Evolutionary conservation across 2,113 vertebrate species (phyloP).

Genomic region (Hassar affinis): DNA sequence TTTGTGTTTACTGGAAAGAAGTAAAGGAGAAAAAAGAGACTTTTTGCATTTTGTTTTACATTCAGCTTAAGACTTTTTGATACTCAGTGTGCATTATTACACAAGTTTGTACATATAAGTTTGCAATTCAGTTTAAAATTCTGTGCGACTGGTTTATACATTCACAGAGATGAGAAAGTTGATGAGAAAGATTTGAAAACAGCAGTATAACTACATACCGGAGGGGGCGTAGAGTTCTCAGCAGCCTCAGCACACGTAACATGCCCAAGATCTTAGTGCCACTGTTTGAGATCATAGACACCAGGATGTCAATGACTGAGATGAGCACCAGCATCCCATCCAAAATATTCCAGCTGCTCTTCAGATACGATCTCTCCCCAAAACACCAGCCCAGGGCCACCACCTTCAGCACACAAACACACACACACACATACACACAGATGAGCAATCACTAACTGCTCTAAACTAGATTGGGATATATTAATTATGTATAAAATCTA

Average conservation of each 20-base stretch:
- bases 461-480: neutral
- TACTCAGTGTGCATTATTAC: neutral
- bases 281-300: conserved; percentile 90
- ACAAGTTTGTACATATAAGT: neutral
- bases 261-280: conserved; percentile 96
- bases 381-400: conserved; percentile 91
- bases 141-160: neutral
- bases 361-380: conserved; percentile 88
- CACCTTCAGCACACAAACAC: conserved; percentile 71
- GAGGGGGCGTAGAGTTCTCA: conserved; percentile 89
- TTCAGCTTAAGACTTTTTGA: neutral
- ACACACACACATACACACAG: neutral
- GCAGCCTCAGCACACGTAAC: conserved; percentile 88
- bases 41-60: neutral
- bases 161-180: neutral
- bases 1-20: neutral
- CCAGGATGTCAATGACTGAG: conserved; percentile 92
- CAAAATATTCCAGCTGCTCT: conserved; percentile 95
- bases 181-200: neutral
- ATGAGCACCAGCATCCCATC: conserved; percentile 96
- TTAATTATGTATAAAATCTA: neutral
- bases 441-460: neutral
- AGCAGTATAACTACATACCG: conserved; percentile 69
- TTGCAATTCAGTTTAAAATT: neutral
- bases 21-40: neutral